These are phyloP conservation scores for Macrochelys suwanniensis DNA, from an alignment of 2,797 vertebrate genomes.

Conservation along the genomic window DNA sequence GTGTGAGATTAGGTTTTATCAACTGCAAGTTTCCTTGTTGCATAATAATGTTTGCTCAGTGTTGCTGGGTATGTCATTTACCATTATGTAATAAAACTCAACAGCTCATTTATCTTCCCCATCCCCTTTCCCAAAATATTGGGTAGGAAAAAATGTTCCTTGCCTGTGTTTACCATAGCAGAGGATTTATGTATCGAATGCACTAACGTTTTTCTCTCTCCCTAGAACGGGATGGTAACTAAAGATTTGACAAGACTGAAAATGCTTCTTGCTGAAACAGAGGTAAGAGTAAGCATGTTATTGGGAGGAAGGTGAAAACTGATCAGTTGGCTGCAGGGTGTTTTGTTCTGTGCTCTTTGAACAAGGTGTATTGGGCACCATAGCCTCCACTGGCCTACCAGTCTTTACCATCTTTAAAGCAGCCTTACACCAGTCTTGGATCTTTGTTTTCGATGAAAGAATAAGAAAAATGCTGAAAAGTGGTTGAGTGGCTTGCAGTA, in stretches of 20 bases:
- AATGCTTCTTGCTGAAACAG: conserved; percentile 95
- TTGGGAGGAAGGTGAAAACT: not conserved
- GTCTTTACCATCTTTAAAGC: not conserved
- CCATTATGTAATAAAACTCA: not conserved
- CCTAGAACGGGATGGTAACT: conserved; percentile 95
- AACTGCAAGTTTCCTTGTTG: not conserved
- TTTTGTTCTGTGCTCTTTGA: not conserved
- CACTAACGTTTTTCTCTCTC: conserved; percentile 46
- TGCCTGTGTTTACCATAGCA: not conserved
- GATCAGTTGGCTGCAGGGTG: not conserved
- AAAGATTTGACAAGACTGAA: conserved; percentile 97
- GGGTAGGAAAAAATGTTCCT: not conserved
- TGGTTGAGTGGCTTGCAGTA: not conserved
- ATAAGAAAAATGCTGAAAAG: not conserved
- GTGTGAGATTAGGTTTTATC: not conserved
- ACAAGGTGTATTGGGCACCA: not conserved
- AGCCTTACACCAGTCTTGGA: not conserved
- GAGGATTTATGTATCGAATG: conserved; percentile 2
- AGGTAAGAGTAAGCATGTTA: conserved; percentile 84
- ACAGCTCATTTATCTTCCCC: not conserved
- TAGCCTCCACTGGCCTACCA: not conserved
- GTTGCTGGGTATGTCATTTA: not conserved
- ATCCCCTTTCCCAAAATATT: not conserved
- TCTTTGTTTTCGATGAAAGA: not conserved
- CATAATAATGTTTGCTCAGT: not conserved